Percentiles rank a stretch among this genome's conserved stretches.
Conservation (phyloP, 2,113 vertebrate genomes). For the Antigone vipio region DNA sequence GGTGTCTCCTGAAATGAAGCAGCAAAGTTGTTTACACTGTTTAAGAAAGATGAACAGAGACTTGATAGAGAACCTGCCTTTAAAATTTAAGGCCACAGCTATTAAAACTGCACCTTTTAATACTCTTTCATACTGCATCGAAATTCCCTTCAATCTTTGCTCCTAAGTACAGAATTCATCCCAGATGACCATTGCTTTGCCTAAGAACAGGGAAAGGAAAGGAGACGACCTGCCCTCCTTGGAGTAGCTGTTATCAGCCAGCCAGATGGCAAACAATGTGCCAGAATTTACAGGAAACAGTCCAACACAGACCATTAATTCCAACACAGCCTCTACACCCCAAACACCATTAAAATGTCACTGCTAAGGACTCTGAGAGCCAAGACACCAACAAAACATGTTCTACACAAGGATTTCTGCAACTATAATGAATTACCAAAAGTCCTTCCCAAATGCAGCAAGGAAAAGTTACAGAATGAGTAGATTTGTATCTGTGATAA, state of each 20-base stretch:
- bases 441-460: not conserved
- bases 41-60: not conserved
- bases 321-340: not conserved
- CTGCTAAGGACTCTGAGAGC: not conserved
- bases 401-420: not conserved
- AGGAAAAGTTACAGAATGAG: not conserved
- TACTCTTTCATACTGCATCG: not conserved
- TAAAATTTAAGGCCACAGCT: not conserved
- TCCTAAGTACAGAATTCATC: not conserved
- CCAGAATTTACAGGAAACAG: not conserved
- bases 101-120: not conserved
- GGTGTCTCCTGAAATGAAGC: not conserved
- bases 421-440: not conserved
- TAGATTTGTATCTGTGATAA: not conserved
- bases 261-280: not conserved
- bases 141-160: not conserved
- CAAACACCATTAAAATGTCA: constrained; percentile 6
- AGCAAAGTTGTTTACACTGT: not conserved
- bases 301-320: not conserved
- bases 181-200: not conserved
- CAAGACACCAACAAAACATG: not conserved
- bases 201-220: not conserved
- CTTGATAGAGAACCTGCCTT: not conserved
- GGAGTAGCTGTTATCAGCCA: not conserved
- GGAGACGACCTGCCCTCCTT: not conserved